Evolutionary conservation across 2,888 invertebrate species (phyloP), one percentile per base, ranked within the genome.

Genomic region (Hermaeophaga mercurialis): DNA sequence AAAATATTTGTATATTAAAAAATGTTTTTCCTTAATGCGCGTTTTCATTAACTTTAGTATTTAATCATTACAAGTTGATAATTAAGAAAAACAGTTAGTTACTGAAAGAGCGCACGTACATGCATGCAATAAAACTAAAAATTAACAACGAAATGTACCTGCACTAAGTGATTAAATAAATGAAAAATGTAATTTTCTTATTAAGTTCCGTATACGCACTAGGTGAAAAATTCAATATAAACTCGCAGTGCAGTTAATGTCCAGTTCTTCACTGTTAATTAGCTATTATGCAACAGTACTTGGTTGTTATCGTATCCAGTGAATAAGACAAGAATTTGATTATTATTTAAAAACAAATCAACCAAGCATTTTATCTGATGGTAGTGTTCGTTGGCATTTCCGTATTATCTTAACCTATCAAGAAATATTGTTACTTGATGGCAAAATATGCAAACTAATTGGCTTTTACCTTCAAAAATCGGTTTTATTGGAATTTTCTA

Each of bases 131-230:
- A 17, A 36, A 7, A 26, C 26, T 33, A 22, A 22, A 22, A 22
- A 22, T 36, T 36, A 7, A 1, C 15, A 36, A 36, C 11, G 12
- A 34, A 47, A 26, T 49, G 2, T 49, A 48, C n/a, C n/a, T n/a
- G n/a, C 39, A 49, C 26, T 41, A 17, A 41, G 14, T 15, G 14
- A 22, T 39, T 41, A 28, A 41, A 12, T 41, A 18, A 41, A 41
- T 41, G 19, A 41, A 19, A 41, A 50, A 39, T 22, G 17, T 41
- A 33, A 50, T 50, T 50, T 41, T 39, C 36, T 38, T 39, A 38
- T 49, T 28, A 49, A 22, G 17, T 39, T 38, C 48, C 31, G 26
- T 31, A 50, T 12, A 22, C 12, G 47, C 24, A 24, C 19, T 7
- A 24, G 9, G 36, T 47, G 36, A 36, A 36, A 36, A 36, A 36